phyloP scores from a whole-genome alignment of 2,113 vertebrate species.

The Craseonycteris thonglongyai region DNA sequence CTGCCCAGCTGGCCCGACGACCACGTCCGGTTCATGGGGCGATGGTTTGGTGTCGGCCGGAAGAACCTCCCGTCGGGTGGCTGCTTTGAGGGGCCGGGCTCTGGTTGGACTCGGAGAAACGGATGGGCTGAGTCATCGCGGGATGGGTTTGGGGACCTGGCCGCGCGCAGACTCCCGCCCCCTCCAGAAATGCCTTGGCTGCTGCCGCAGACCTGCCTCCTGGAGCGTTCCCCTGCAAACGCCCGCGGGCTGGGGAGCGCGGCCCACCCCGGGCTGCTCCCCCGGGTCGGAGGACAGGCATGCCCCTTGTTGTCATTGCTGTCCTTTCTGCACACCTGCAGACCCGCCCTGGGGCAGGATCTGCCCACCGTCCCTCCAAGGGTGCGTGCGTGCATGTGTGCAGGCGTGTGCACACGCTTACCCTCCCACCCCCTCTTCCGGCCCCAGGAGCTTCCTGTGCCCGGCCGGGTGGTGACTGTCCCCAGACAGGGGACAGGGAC shows the following conservation, averaged over 20 bases:
- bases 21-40: accelerated
- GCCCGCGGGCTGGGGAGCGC: accelerated
- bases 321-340: accelerated
- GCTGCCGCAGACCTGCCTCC: not conserved
- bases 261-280: not conserved
- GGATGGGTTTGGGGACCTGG: not conserved
- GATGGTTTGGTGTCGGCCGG: accelerated
- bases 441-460: not conserved
- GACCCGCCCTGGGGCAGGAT: too few species aligned
- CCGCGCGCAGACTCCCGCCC: not conserved
- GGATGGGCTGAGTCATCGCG: not conserved
- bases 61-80: not conserved
- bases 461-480: not conserved
- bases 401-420: too few species aligned
- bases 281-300: not conserved
- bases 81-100: not conserved
- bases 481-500: not conserved
- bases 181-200: accelerated
- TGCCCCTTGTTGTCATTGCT: not conserved
- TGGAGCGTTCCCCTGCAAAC: not conserved
- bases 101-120: not conserved
- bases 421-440: too few species aligned
- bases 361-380: accelerated
- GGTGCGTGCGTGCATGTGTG: too few species aligned
- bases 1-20: accelerated